Conservation (phyloP, 2,113 vertebrate genomes). For the Aix galericulata region DNA sequence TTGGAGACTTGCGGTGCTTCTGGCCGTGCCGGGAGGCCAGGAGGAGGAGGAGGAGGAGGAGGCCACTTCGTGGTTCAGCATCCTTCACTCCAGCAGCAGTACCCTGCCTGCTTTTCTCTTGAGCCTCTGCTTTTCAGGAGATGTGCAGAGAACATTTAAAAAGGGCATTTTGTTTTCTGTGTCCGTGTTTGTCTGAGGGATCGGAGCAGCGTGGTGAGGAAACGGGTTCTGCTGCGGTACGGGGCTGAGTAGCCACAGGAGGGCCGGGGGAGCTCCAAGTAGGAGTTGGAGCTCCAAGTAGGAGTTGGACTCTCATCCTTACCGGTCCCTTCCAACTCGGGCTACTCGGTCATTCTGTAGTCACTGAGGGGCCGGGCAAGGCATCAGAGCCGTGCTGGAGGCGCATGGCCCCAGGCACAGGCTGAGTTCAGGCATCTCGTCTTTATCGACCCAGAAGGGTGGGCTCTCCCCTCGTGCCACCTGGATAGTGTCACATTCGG, state of each 20-base stretch:
- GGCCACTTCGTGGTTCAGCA: fast-evolving
- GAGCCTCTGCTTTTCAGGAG: background rate
- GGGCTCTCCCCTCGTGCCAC: background rate
- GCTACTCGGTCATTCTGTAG: too few relatives aligned
- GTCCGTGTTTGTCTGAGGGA: background rate
- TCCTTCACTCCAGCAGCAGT: background rate
- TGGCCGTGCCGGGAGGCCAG: too few relatives aligned
- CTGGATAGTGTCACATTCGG: too few relatives aligned
- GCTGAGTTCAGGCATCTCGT: background rate
- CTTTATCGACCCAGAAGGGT: background rate
- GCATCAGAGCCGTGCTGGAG: background rate
- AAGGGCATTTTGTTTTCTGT: background rate
- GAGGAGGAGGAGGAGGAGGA: background rate
- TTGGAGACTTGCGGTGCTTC: background rate
- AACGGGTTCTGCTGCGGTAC: background rate
- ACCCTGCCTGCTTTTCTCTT: background rate
- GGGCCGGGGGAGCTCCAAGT: too few relatives aligned
- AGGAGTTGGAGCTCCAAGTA: too few relatives aligned
- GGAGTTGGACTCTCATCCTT: too few relatives aligned
- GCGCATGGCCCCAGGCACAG: too few relatives aligned
- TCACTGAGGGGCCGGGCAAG: background rate
- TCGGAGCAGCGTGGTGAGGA: background rate
- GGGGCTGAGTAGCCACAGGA: too few relatives aligned
- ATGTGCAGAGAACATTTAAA: background rate
- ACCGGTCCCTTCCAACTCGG: too few relatives aligned